A percentile compares a stretch with the other conserved stretches of the same genome.
Conservation (phyloP, 2,888 invertebrate genomes). For the Crocallis elinguaria region DNA sequence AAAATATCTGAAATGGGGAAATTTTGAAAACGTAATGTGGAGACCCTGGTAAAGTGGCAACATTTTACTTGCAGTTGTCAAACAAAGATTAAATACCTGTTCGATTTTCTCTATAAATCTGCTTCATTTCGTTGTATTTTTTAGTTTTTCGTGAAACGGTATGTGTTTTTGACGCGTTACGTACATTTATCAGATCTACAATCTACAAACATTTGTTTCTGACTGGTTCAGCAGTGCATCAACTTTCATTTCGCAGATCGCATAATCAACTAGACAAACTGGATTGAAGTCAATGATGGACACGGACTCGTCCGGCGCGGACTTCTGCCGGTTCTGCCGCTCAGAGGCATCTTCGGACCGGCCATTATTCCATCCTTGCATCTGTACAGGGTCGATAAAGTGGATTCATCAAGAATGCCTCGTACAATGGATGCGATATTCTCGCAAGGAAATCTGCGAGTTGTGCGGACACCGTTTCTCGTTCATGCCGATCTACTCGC, state of each 20-base stretch:
- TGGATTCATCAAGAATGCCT: constrained; percentile 99
- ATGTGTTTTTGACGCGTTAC: constrained; percentile 37
- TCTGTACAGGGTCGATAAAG: constrained; percentile 99
- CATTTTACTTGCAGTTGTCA: constrained; percentile 50
- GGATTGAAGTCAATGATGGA: constrained; percentile 79
- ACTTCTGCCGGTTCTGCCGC: constrained; percentile 99
- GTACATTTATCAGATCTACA: constrained; percentile 9
- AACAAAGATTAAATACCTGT: constrained; percentile 61
- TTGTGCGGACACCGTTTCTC: constrained; percentile 98
- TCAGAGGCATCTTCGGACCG: constrained; percentile 96
- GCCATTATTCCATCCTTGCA: constrained; percentile 98
- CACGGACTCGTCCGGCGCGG: constrained; percentile 86
- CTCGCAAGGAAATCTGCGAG: constrained; percentile 99
- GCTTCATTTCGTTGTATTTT: constrained; percentile 49
- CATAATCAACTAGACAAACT: constrained; percentile 70
- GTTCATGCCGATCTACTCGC: constrained; percentile 99
- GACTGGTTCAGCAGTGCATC: constrained; percentile 20
- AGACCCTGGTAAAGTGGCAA: background rate
- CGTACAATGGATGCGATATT: constrained; percentile 99
- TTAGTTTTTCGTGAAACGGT: constrained; percentile 52
- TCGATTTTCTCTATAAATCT: constrained; percentile 56
- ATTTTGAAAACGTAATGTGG: too few relatives aligned
- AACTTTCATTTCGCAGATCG: constrained; percentile 65
- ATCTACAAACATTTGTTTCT: constrained; percentile 2
- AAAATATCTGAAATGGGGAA: too few relatives aligned